phyloP scores from a whole-genome alignment of 2,113 vertebrate species.

The Rhea americana region DNA sequence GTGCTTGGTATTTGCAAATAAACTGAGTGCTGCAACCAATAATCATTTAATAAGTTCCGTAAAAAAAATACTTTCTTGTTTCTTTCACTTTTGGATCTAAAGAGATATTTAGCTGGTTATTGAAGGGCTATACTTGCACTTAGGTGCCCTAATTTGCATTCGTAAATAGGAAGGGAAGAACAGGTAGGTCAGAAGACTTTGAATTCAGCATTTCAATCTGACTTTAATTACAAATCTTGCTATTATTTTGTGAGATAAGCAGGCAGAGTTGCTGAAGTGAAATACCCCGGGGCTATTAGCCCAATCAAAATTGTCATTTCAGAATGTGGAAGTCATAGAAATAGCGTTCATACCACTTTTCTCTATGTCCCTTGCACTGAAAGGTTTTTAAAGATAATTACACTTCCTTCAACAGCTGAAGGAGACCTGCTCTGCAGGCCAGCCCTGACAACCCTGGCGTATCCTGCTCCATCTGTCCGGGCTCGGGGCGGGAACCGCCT shows the following conservation, averaged over 20 bases:
- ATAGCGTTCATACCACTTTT: not conserved
- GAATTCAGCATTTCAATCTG: not conserved
- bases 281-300: not conserved
- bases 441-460: not conserved
- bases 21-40: not conserved
- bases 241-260: not conserved
- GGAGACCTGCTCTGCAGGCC: not conserved
- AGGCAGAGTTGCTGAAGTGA: not conserved
- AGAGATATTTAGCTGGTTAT: not conserved
- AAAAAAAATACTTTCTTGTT: not conserved
- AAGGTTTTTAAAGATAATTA: not conserved
- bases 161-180: fast-evolving
- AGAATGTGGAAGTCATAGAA: not conserved
- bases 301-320: not conserved
- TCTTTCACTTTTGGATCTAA: not conserved
- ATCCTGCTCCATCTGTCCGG: not conserved
- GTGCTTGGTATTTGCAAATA: conserved; percentile 9
- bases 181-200: not conserved
- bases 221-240: conserved; percentile 21
- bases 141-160: fast-evolving
- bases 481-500: not conserved
- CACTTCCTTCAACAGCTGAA: not conserved
- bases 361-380: not conserved
- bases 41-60: not conserved
- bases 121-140: not conserved